phyloP scores from a whole-genome alignment of 2,113 vertebrate genomes.

The Dasyprocta punctata region DNA sequence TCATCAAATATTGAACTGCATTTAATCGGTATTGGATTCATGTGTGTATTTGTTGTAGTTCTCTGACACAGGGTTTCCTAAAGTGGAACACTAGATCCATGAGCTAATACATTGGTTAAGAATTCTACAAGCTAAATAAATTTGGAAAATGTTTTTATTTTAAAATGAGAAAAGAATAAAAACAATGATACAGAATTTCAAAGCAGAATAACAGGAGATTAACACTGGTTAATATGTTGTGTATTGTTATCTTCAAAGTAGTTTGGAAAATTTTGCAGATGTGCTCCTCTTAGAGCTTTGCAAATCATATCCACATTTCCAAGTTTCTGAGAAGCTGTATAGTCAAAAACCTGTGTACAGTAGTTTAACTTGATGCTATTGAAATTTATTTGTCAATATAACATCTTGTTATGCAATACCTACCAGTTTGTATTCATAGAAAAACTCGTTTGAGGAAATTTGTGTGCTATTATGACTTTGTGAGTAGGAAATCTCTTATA shows the following conservation, averaged over 20 bases:
- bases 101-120: neutral
- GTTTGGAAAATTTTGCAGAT: neutral
- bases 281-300: neutral
- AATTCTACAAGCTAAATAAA: neutral
- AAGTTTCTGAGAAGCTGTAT: neutral
- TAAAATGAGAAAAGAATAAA: too few species aligned
- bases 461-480: neutral
- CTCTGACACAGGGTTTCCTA: neutral
- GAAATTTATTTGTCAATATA: neutral
- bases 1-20: neutral
- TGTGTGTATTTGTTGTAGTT: neutral
- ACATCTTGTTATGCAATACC: neutral
- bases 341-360: neutral
- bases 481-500: neutral
- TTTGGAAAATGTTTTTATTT: neutral
- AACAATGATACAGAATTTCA: too few species aligned
- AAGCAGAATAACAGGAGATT: too few species aligned
- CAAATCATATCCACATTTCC: neutral
- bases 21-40: neutral
- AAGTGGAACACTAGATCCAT: neutral
- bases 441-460: neutral
- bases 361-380: neutral
- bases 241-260: too few species aligned
- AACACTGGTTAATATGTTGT: too few species aligned
- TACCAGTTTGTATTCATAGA: neutral